Base-by-base conservation (phyloP, 2,888 invertebrate species). In the Cataglyphis cursor region DNA sequence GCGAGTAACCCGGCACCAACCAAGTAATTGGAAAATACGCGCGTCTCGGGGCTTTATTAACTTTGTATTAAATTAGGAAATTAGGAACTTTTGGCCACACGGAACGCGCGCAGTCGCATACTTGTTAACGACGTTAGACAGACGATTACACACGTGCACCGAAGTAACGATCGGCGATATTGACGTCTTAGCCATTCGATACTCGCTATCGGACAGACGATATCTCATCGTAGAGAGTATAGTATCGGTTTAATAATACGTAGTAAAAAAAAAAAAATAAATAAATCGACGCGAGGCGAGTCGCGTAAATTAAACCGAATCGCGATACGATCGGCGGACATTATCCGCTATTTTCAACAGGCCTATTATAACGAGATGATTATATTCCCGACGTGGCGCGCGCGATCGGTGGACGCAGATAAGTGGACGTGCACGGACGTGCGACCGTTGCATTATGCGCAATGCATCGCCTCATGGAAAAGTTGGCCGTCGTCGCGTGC, bases 21-120 rank as follows among this genome's bases (percentile, higher is more conserved):
- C 76, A 82, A 81, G 83, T 88, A 88, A 88, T 88, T 74, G 85
- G 83, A 87, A 81, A 88, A 88, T 88, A 82, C 62, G 87, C 85
- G 83, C 87, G 51, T 31, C 66, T 64, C 57, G 73, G 68, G 88
- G 65, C 85, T 88, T 87, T 88, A 88, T 88, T 87, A 88, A 82
- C 85, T 80, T 72, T 59, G 72, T 80, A 70, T 72, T 31, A 72
- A 72, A 78, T 78, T 78, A 78, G 70, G 31, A 78, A 78, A 78
- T 78, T 78, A 78, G 70, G 6, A 80, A 80, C 78, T 80, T 80
- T 80, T 9, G 28, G 65, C 28, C 21, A 21, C 31, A 51, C 21
- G 38, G 12, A 12, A 10, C 44, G 12, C 31, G 21, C 28, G 12
- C 44, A 21, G 24, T 4, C 5, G 51, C 21, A 12, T 12, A 21